Conservation (phyloP, 2,888 invertebrate genomes). For the Rhagonycha lutea region DNA sequence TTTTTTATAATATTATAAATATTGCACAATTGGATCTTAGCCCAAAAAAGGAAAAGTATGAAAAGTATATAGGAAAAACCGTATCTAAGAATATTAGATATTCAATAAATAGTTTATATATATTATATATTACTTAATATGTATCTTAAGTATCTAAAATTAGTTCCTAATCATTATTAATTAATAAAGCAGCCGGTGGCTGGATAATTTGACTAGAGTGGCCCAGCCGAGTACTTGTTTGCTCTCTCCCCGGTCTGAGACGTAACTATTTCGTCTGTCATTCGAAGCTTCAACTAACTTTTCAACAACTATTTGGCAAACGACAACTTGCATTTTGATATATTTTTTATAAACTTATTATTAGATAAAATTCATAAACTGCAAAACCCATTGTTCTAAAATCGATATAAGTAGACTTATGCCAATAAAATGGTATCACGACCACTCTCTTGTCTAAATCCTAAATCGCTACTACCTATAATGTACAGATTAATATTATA, state of each 20-base stretch:
- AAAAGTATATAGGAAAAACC: slow-evolving; percentile 1
- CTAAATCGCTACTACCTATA: slow-evolving; percentile 42
- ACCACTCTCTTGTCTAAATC: slow-evolving; percentile 33
- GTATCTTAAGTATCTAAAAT: slow-evolving; percentile 45
- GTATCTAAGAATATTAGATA: slow-evolving; percentile 51
- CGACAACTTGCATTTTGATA: slow-evolving; percentile 52
- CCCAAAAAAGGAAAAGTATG: slow-evolving; percentile 46
- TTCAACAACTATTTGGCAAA: slow-evolving; percentile 56
- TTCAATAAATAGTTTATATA: slow-evolving; percentile 54
- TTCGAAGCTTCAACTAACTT: slow-evolving; percentile 53
- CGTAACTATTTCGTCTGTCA: slow-evolving; percentile 39
- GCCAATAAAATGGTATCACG: slow-evolving; percentile 27
- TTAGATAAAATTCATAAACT: slow-evolving; percentile 55
- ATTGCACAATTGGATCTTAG: slow-evolving; percentile 56
- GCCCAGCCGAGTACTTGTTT: slow-evolving; percentile 47
- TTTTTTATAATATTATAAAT: slow-evolving; percentile 35
- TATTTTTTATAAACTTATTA: slow-evolving; percentile 46
- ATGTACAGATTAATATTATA: slow-evolving; percentile 57
- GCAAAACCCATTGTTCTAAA: slow-evolving; percentile 53
- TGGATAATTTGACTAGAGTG: slow-evolving; percentile 58
- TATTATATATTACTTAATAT: slow-evolving; percentile 51
- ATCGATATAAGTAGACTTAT: slow-evolving; percentile 47
- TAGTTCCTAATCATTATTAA: slow-evolving; percentile 53
- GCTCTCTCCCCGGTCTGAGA: slow-evolving; percentile 43
- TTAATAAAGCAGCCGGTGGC: slow-evolving; percentile 52